phyloP scores from a whole-genome alignment of 1,140 invertebrate species.

The Homalodisca vitripennis region DNA sequence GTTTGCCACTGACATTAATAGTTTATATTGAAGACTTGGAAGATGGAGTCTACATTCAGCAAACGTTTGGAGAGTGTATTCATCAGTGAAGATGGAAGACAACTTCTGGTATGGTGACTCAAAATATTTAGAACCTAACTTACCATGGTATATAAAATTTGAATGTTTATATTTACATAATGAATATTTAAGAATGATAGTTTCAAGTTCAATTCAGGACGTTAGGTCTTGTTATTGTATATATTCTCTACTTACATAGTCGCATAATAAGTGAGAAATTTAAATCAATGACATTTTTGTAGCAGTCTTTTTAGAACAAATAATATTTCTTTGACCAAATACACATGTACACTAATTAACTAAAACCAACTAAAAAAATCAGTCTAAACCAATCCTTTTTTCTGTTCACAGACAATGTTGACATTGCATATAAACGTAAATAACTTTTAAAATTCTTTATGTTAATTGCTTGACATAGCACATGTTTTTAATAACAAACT shows the following conservation, averaged over 20 bases:
- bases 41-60: constrained; percentile 91
- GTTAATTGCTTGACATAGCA: not conserved
- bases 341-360: too few species aligned
- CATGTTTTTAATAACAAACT: not conserved
- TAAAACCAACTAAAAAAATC: too few species aligned
- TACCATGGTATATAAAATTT: not conserved
- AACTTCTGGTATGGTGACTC: constrained; percentile 74
- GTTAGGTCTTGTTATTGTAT: too few species aligned
- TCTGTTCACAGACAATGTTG: not conserved
- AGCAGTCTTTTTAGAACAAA: too few species aligned
- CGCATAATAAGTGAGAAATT: too few species aligned
- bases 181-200: too few species aligned
- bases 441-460: not conserved
- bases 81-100: constrained; percentile 90
- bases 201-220: too few species aligned
- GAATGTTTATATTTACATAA: not conserved
- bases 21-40: constrained; percentile 89
- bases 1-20: constrained; percentile 87
- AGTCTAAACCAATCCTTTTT: too few species aligned
- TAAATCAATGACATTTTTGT: too few species aligned
- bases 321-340: too few species aligned
- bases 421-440: not conserved
- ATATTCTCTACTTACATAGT: too few species aligned
- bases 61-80: constrained; percentile 88
- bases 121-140: not conserved